phyloP scores from a whole-genome alignment of 2,113 vertebrate species.

The Bujurquina vittata region DNA sequence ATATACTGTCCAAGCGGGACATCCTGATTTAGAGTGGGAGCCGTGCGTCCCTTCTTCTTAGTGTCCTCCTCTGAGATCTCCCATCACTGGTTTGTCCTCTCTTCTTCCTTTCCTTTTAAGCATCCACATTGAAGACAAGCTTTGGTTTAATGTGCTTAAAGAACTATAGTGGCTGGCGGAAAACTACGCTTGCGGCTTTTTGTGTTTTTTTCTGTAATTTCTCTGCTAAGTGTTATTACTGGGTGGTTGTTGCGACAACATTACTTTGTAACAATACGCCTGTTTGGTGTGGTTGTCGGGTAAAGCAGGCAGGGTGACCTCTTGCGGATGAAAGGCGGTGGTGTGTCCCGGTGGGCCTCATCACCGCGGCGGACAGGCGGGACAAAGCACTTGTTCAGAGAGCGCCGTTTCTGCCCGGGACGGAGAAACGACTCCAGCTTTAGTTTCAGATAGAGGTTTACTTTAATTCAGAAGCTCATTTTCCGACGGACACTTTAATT shows the following conservation, averaged over 20 bases:
- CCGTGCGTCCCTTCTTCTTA: no score
- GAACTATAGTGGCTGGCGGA: background rate
- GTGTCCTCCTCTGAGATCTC: no score
- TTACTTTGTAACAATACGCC: background rate
- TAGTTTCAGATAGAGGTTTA: background rate
- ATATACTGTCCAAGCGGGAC: no score
- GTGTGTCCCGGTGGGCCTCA: conserved; percentile 32
- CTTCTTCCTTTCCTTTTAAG: background rate
- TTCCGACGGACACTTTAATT: background rate
- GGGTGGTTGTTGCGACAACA: background rate
- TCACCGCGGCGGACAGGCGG: conserved; percentile 46
- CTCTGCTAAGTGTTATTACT: fast-evolving
- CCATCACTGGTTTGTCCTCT: no score
- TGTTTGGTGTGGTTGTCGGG: fast-evolving
- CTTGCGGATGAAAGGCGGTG: conserved; percentile 19
- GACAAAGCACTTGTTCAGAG: conserved; percentile 58
- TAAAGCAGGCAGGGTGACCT: conserved; percentile 32
- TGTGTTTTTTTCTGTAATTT: background rate
- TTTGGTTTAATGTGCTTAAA: background rate
- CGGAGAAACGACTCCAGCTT: background rate
- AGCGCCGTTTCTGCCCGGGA: conserved; percentile 6
- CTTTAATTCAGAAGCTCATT: fast-evolving
- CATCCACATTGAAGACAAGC: background rate
- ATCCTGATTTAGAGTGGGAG: no score
- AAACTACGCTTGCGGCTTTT: background rate